These are phyloP conservation scores for Rhinolophus sinicus DNA, from an alignment of 2,113 vertebrate species.

Conservation along the genomic window DNA sequence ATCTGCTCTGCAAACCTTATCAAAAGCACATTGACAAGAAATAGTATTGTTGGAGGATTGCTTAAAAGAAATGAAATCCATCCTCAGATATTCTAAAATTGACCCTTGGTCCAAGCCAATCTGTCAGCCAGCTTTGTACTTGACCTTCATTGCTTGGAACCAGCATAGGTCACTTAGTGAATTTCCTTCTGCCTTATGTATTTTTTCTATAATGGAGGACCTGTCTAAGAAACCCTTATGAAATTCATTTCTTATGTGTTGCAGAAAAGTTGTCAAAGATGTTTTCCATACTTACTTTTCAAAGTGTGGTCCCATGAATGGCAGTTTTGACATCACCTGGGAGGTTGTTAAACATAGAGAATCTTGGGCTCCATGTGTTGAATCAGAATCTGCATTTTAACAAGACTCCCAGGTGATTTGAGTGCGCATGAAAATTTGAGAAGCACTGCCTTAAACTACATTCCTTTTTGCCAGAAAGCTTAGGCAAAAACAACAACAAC, in stretches of 20 bases:
- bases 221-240: background rate
- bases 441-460: background rate
- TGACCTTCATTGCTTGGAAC: background rate
- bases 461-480: background rate
- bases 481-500: background rate
- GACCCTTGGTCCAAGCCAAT: background rate
- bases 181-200: background rate
- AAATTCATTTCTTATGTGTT: conserved; percentile 2
- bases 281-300: background rate
- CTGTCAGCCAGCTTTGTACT: background rate
- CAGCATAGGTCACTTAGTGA: background rate
- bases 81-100: background rate
- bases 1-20: background rate
- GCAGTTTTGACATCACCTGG: background rate
- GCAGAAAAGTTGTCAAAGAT: background rate
- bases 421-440: background rate
- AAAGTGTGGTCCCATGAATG: background rate
- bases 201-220: background rate
- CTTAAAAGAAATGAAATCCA: background rate
- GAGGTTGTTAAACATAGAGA: background rate
- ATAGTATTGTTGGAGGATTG: background rate
- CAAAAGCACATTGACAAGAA: background rate
- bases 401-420: background rate
- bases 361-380: background rate
- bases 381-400: conserved; percentile 12